These are phyloP conservation scores for Gobius niger DNA, from an alignment of 2,113 vertebrate genomes.

Conservation along the genomic window DNA sequence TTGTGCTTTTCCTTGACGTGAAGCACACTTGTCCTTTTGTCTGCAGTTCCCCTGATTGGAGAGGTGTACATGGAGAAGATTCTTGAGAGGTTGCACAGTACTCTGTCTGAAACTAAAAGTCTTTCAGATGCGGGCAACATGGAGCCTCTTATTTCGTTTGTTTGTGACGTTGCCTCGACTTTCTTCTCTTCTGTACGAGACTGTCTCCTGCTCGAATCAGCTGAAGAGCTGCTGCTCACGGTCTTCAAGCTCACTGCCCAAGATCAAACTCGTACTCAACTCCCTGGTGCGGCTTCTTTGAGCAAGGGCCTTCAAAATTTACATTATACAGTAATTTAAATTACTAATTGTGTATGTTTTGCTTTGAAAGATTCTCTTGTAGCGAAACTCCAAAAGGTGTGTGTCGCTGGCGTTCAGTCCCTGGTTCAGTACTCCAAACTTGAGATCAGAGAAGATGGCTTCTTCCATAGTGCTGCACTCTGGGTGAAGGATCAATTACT, in stretches of 20 bases:
- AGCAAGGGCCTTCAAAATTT: neutral
- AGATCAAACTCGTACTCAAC: slow-evolving; percentile 78
- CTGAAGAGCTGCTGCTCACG: slow-evolving; percentile 90
- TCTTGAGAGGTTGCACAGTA: slow-evolving; percentile 87
- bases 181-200: slow-evolving; percentile 91
- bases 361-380: slow-evolving; percentile 81
- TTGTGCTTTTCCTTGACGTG: neutral
- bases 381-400: slow-evolving; percentile 85
- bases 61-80: slow-evolving; percentile 88
- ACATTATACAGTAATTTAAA: neutral
- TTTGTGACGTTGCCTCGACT: slow-evolving; percentile 89
- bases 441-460: slow-evolving; percentile 76
- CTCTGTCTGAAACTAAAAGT: slow-evolving; percentile 85
- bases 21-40: slow-evolving; percentile 13
- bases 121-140: slow-evolving; percentile 86
- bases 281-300: slow-evolving; percentile 78
- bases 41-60: slow-evolving; percentile 85
- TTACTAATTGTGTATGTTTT: neutral
- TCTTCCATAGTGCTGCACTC: slow-evolving; percentile 81
- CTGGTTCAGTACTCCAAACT: slow-evolving; percentile 76
- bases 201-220: slow-evolving; percentile 84
- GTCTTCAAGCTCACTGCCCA: slow-evolving; percentile 91
- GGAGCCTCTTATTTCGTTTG: slow-evolving; percentile 86
- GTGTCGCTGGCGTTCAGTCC: slow-evolving; percentile 81
- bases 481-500: slow-evolving; percentile 90